Base-by-base conservation (phyloP, 1,140 invertebrate species). In the Bombus breviceps region DNA sequence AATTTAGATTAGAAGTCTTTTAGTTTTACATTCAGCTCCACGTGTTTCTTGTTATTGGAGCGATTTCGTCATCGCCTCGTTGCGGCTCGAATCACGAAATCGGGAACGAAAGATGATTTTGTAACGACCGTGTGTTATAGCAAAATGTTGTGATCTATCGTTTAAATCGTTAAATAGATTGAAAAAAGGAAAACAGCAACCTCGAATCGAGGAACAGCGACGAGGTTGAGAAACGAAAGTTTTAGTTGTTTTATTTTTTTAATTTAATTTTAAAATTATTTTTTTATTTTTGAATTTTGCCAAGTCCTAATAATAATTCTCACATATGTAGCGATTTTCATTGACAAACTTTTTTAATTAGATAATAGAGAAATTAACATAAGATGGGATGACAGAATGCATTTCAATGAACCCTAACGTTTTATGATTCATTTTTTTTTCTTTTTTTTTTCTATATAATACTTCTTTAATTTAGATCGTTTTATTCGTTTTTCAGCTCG, bases 401-500 rank as follows among this genome's bases (percentile, higher is more conserved):
- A 76, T 89, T 80, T 89, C 83, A 15, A 81, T 53, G 72, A 72
- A 91, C 66, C 82, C 81, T 90, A 80, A 92, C 91, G 83, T 91
- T 92, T 88, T 59, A 59, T 53, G 10, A 39, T n/a, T 12, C 47
- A 8, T 53, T 53, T 22, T 53, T 53, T 53, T 47, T 18, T 1
- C 1, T 47, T 6, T 15, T 53, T 22, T 53, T 53, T 22, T 22
- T 0, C n/a, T n/a, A n/a, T n/a, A 1, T 6, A 28, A 72, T 57
- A 15, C 9, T 4, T 25, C 10, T 28, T 71, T n/a, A 25, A n/a
- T 68, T 83, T 22, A 77, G 1, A 8, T 47, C 12, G 9, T 37
- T 53, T 18, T 32, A 78, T 93, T 87, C 77, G 79, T 91, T 91
- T 96, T 96, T 88, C 95, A 97, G 97, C 95, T 95, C 93, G 95